Percentiles rank a stretch among this genome's conserved stretches.
Conservation (phyloP, 2,888 invertebrate genomes). For the Dryadula phaetusa region DNA sequence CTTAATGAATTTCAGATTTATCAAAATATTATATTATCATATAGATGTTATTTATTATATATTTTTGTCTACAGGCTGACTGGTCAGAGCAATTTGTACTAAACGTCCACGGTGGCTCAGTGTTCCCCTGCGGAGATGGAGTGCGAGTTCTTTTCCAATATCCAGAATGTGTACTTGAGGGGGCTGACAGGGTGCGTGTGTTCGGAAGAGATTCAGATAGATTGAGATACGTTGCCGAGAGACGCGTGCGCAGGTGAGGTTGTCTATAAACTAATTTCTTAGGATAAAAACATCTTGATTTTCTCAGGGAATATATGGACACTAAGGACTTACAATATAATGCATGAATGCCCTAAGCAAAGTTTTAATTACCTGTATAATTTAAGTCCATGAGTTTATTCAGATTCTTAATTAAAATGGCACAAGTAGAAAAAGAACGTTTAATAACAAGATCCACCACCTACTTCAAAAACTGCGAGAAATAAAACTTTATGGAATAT, state of each 20-base stretch:
- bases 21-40: not conserved
- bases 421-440: no score
- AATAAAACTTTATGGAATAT: no score
- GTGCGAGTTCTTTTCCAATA: conserved; percentile 93
- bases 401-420: no score
- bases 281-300: no score
- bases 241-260: conserved; percentile 68
- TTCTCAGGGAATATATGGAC: no score
- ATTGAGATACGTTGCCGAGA: conserved; percentile 73
- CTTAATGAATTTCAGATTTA: no score
- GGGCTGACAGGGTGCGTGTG: conserved; percentile 91
- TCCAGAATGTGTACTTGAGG: conserved; percentile 91
- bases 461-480: no score
- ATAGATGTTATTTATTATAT: not conserved
- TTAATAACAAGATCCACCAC: no score
- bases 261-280: not conserved
- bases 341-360: no score
- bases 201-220: conserved; percentile 87
- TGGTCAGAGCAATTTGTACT: conserved; percentile 94
- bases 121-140: conserved; percentile 92
- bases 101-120: conserved; percentile 92
- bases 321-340: no score
- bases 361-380: no score
- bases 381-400: no score
- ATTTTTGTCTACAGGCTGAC: conserved; percentile 84